phyloP scores from a whole-genome alignment of 1,140 invertebrate species.

The Kradibia gibbosae region DNA sequence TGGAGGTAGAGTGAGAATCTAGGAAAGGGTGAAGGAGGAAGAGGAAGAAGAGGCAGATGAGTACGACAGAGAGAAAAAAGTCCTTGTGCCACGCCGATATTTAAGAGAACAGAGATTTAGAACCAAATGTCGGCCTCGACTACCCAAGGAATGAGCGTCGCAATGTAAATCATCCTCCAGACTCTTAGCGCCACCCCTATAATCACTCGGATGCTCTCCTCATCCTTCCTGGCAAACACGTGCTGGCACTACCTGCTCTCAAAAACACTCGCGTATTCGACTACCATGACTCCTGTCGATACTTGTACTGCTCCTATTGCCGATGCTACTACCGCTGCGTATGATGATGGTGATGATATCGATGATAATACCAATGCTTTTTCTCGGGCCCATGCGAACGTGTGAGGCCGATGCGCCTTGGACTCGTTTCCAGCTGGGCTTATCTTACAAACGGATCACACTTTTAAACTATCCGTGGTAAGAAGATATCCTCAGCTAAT shows the following conservation, averaged over 20 bases:
- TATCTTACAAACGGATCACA: conserved; percentile 33
- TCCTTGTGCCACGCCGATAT: conserved; percentile 53
- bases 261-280: neutral
- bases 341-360: too few relatives aligned
- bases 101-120: conserved; percentile 61
- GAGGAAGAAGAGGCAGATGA: too few relatives aligned
- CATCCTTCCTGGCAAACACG: neutral
- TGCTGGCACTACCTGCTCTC: conserved; percentile 14
- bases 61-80: neutral
- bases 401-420: neutral
- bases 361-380: too few relatives aligned
- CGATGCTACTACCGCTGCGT: too few relatives aligned
- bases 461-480: conserved; percentile 1
- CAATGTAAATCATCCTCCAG: conserved; percentile 67
- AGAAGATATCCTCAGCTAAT: conserved; percentile 22
- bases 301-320: too few relatives aligned
- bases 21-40: too few relatives aligned
- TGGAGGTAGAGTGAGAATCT: conserved; percentile 1
- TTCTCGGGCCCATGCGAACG: neutral
- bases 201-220: conserved; percentile 59
- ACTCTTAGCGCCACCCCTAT: conserved; percentile 66
- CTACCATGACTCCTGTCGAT: neutral
- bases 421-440: conserved; percentile 20
- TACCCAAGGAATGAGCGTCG: conserved; percentile 27
- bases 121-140: conserved; percentile 56